Conservation (phyloP, 2,113 vertebrate genomes). For the Sardina pilchardus region DNA sequence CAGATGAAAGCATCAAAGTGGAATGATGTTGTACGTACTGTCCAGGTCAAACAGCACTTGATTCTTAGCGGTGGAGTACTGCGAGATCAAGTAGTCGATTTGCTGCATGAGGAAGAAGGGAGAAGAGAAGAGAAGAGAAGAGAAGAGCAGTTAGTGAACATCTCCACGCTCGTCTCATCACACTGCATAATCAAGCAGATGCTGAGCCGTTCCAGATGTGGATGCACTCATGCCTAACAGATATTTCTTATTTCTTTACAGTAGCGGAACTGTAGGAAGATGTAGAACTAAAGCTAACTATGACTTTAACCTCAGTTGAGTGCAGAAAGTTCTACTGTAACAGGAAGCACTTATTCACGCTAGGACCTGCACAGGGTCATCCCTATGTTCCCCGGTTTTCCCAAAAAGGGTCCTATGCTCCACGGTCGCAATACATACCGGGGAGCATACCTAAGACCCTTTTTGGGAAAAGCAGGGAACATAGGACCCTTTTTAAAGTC, state of each 20-base stretch:
- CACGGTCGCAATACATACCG: too few species aligned
- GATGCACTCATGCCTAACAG: background rate
- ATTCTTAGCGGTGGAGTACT: constrained; percentile 83
- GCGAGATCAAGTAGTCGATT: constrained; percentile 84
- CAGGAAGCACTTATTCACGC: too few species aligned
- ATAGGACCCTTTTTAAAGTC: too few species aligned
- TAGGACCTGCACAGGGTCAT: too few species aligned
- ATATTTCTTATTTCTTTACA: background rate
- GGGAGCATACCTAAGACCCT: too few species aligned
- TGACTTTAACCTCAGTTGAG: too few species aligned
- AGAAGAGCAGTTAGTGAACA: constrained; percentile 22
- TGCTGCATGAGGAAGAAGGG: constrained; percentile 73
- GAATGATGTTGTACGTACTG: constrained; percentile 76
- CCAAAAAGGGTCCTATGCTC: too few species aligned
- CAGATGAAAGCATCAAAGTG: background rate
- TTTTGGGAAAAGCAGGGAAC: too few species aligned
- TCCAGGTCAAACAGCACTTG: constrained; percentile 86
- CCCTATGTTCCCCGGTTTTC: too few species aligned
- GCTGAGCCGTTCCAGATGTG: background rate
- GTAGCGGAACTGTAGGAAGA: background rate
- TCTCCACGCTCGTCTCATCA: background rate
- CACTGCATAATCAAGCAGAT: background rate
- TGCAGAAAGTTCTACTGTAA: too few species aligned
- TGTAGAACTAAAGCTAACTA: too few species aligned
- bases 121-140: constrained; percentile 46